These are phyloP conservation scores for Psittacula cyanocephala DNA, from an alignment of 2,113 vertebrate genomes.

Conservation along the genomic window DNA sequence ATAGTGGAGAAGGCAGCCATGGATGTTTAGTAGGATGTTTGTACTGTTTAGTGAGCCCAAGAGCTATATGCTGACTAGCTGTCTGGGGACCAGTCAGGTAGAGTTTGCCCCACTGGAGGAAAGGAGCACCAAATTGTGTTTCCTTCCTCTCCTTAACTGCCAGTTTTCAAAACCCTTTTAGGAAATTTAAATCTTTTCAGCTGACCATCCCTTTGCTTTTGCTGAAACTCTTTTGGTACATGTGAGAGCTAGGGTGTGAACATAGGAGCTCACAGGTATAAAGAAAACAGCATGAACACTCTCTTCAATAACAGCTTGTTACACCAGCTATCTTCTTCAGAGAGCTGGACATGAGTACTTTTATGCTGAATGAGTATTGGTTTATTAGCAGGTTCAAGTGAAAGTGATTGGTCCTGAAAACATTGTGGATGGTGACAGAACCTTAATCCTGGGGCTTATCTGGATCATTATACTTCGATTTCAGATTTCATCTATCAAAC, in stretches of 20 bases:
- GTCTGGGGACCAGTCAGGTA: background rate
- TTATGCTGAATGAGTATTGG: background rate
- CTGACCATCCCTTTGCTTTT: background rate
- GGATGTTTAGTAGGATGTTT: background rate
- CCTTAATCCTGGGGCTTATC: conserved; percentile 88
- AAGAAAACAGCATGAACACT: background rate
- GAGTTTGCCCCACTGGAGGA: background rate
- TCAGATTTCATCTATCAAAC: conserved; percentile 85
- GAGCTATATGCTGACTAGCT: background rate
- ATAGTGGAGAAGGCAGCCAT: background rate
- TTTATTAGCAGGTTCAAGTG: conserved; percentile 81
- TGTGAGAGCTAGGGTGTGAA: background rate
- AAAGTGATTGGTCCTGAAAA: conserved; percentile 94
- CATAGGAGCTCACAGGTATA: background rate
- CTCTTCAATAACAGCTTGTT: background rate
- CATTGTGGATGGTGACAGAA: conserved; percentile 89
- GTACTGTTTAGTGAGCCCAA: background rate
- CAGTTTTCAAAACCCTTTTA: background rate
- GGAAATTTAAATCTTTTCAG: background rate
- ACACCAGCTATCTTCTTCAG: background rate
- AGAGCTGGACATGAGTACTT: background rate
- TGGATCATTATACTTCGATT: conserved; percentile 95
- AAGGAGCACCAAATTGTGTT: background rate
- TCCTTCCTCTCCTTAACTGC: background rate
- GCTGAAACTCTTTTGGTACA: background rate